These are phyloP conservation scores for Drosophila rufa DNA, from an alignment of 1,140 invertebrate species.

Conservation along the genomic window DNA sequence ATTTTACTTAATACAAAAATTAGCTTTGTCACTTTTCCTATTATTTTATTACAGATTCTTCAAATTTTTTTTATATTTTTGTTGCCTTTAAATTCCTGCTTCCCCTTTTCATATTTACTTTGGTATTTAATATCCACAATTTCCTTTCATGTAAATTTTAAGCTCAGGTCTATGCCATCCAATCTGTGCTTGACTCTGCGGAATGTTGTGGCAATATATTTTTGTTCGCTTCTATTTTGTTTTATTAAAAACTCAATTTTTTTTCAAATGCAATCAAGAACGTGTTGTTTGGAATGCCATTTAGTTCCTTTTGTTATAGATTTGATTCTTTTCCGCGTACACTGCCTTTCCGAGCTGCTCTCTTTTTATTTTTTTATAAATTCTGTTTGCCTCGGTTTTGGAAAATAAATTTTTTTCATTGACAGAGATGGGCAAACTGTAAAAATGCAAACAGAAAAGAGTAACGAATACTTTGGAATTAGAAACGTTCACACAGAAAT, in stretches of 20 bases:
- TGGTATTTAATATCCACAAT: background rate
- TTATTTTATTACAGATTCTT: background rate
- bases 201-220: slow-evolving; percentile 32
- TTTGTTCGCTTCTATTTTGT: slow-evolving; percentile 12
- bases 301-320: slow-evolving; percentile 49
- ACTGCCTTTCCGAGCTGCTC: slow-evolving; percentile 38
- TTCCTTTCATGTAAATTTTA: slow-evolving; percentile 17
- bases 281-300: slow-evolving; percentile 22
- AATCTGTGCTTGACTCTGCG: background rate
- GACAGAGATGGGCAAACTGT: slow-evolving; percentile 39
- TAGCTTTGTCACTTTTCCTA: background rate
- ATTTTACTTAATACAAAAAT: background rate
- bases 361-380: slow-evolving; percentile 19
- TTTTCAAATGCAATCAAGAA: slow-evolving; percentile 61
- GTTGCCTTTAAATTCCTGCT: background rate
- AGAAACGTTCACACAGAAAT: slow-evolving; percentile 19
- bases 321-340: slow-evolving; percentile 40
- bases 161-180: background rate
- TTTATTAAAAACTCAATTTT: slow-evolving; percentile 21
- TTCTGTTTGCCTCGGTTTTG: slow-evolving; percentile 30
- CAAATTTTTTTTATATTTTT: no score
- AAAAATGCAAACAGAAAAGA: slow-evolving; percentile 24
- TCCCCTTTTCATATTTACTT: background rate
- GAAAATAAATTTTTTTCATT: slow-evolving; percentile 52
- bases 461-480: slow-evolving; percentile 26